These are phyloP conservation scores for Dromas ardeola DNA, from an alignment of 2,113 vertebrate genomes.

Conservation along the genomic window DNA sequence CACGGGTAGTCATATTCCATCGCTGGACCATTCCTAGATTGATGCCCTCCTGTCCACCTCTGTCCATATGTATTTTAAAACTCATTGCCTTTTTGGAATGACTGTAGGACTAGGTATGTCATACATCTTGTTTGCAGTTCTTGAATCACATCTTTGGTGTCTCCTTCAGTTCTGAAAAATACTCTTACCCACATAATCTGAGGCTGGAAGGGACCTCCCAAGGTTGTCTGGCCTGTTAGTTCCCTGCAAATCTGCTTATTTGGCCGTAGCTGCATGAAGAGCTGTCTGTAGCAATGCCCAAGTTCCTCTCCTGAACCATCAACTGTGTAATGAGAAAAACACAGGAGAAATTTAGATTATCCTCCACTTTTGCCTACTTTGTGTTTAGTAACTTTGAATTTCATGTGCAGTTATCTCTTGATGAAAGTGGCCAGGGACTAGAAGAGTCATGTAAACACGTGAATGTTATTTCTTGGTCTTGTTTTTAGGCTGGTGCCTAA, in stretches of 20 bases:
- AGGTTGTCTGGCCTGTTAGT: neutral
- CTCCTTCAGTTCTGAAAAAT: neutral
- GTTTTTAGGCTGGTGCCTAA: neutral
- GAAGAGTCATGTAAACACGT: neutral
- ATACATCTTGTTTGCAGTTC: neutral
- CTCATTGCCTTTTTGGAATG: neutral
- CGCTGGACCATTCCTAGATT: neutral
- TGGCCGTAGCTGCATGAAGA: neutral
- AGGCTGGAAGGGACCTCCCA: neutral
- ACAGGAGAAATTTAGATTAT: neutral
- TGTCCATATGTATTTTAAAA: neutral
- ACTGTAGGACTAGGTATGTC: neutral
- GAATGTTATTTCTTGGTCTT: neutral
- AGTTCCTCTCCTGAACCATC: neutral
- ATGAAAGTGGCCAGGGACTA: neutral
- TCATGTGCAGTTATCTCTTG: neutral
- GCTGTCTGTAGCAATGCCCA: neutral
- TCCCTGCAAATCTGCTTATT: neutral
- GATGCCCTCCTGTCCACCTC: neutral
- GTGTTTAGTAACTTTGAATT: neutral
- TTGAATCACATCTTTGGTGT: neutral
- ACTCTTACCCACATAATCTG: neutral
- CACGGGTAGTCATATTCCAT: neutral
- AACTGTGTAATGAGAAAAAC: neutral
- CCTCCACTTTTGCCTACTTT: neutral